Evolutionary conservation across 2,888 invertebrate species (phyloP).

Genomic region (Rhopalosiphum nymphaeae): DNA sequence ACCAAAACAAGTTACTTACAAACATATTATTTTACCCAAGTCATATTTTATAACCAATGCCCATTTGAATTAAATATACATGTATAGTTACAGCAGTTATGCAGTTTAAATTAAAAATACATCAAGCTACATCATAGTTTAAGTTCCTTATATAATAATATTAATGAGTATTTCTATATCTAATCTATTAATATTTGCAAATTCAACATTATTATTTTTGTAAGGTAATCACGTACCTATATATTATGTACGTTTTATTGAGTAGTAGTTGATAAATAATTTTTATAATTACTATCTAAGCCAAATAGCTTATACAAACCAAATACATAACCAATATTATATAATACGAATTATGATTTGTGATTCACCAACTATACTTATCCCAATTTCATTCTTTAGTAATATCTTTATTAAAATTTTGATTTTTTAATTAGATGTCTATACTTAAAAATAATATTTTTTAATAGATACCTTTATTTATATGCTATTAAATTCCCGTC

Average conservation of each 20-base stretch:
- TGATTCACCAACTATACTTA: background rate
- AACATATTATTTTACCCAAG: background rate
- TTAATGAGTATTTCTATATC: background rate
- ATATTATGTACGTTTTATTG: background rate
- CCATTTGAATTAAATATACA: background rate
- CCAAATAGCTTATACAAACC: background rate
- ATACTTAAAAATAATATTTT: background rate
- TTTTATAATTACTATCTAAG: background rate
- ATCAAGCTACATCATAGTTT: background rate
- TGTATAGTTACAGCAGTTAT: background rate
- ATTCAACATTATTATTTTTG: no score
- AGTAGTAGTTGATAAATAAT: background rate
- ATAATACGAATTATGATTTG: background rate
- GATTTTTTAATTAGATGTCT: background rate
- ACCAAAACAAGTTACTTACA: background rate
- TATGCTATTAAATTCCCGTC: background rate
- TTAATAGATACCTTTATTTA: background rate
- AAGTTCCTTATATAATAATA: background rate
- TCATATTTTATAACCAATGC: background rate
- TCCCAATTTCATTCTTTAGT: background rate
- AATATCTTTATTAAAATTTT: background rate
- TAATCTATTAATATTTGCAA: background rate
- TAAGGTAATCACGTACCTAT: slow-evolving; percentile 10
- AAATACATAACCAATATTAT: slow-evolving; percentile 33
- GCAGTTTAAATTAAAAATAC: background rate